Percentiles rank a stretch among this genome's conserved stretches.
These are phyloP conservation scores for Onychomys torridus DNA, from an alignment of 2,797 vertebrate genomes.

Conservation along the genomic window DNA sequence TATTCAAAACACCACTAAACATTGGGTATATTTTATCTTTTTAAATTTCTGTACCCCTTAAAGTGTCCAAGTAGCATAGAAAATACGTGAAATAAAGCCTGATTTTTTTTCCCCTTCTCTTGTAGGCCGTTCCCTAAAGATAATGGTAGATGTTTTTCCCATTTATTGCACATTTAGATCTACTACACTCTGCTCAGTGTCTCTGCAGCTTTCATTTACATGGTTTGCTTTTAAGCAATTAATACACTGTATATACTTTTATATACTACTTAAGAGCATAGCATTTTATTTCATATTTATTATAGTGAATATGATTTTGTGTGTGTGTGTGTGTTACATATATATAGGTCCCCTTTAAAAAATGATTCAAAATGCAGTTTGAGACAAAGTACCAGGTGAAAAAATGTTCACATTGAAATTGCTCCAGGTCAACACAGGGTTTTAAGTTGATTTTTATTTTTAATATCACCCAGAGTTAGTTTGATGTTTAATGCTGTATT, in stretches of 20 bases:
- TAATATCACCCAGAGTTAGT: not conserved
- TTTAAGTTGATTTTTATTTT: constrained; percentile 17
- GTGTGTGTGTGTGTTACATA: not conserved
- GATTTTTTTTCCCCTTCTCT: not conserved
- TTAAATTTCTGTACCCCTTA: not conserved
- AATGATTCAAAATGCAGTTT: constrained; percentile 33
- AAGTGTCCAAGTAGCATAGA: not conserved
- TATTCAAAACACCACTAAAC: constrained; percentile 30
- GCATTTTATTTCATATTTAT: not conserved
- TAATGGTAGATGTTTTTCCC: not conserved
- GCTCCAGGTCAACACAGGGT: not conserved
- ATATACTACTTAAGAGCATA: not conserved
- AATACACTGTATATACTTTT: not conserved
- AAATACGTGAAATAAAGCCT: not conserved
- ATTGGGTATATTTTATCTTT: constrained; percentile 10
- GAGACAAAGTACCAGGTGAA: not conserved
- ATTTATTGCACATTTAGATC: not conserved
- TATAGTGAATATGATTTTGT: not conserved
- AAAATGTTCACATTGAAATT: not conserved
- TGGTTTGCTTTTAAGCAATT: constrained; percentile 26
- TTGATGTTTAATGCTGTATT: constrained; percentile 40
- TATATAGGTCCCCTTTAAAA: not conserved
- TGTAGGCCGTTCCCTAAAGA: not conserved
- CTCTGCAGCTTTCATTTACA: not conserved
- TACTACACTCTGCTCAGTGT: not conserved